A percentile compares a stretch with the other conserved stretches of the same genome.
phyloP scores from a whole-genome alignment of 2,888 invertebrate genomes.

The Dione juno region DNA sequence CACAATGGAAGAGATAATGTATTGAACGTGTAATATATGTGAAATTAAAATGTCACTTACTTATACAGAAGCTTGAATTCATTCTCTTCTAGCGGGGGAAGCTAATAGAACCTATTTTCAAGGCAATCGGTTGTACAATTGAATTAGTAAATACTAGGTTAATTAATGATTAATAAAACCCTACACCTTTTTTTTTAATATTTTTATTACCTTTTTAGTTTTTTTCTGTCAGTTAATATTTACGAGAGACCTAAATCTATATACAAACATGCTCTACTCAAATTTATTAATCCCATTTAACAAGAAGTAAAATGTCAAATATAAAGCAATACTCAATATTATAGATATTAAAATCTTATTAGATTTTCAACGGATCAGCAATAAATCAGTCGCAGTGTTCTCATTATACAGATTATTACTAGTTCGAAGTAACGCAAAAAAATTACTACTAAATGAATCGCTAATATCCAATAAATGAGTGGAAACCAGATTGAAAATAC shows the following conservation, averaged over 20 bases:
- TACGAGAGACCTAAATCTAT: background rate
- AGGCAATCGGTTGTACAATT: no score
- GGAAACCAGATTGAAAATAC: conserved; percentile 20
- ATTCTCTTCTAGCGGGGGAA: no score
- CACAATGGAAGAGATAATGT: conserved; percentile 8
- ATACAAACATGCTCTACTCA: background rate
- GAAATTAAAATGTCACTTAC: background rate
- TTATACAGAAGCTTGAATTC: background rate
- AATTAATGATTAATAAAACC: background rate
- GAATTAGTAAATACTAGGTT: background rate
- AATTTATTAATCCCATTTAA: background rate
- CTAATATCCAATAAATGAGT: conserved; percentile 25
- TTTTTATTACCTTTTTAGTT: background rate
- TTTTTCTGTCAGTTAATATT: background rate
- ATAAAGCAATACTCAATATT: background rate
- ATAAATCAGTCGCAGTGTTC: conserved; percentile 19
- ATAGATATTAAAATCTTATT: conserved; percentile 8
- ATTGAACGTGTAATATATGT: background rate
- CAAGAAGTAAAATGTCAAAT: conserved; percentile 7
- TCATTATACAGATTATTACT: conserved; percentile 11
- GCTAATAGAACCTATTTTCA: no score
- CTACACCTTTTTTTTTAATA: background rate
- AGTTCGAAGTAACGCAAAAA: conserved; percentile 23
- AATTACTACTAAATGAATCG: conserved; percentile 23
- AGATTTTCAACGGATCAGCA: conserved; percentile 17